A percentile compares a stretch with the other conserved stretches of the same genome.
These are phyloP conservation scores for Pterostichus niger DNA, from an alignment of 2,888 invertebrate genomes.

Conservation along the genomic window DNA sequence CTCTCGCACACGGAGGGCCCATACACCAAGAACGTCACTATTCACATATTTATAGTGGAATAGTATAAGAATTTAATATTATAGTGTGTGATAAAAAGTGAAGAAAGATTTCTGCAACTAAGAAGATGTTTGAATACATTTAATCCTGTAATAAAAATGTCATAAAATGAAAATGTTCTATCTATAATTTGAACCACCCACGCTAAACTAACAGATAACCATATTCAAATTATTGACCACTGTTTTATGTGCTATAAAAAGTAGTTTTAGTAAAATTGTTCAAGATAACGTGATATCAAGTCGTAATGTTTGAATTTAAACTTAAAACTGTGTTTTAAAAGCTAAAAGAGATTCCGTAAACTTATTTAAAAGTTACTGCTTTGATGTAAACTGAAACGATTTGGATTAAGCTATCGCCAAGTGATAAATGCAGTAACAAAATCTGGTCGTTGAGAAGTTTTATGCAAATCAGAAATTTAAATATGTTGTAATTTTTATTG, in stretches of 20 bases:
- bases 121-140: no score
- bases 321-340: conserved; percentile 1
- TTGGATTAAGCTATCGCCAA: conserved; percentile 21
- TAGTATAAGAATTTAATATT: no score
- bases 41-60: no score
- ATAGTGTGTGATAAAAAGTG: no score
- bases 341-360: conserved; percentile 12
- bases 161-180: not conserved
- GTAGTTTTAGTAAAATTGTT: conserved; percentile 21
- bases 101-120: no score
- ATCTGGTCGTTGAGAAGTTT: conserved; percentile 29
- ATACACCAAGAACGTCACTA: no score
- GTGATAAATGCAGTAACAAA: not conserved
- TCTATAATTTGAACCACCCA: conserved; percentile 21
- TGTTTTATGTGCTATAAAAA: conserved; percentile 30
- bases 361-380: not conserved
- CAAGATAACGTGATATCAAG: conserved; percentile 6
- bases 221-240: conserved; percentile 2
- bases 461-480: conserved; percentile 49
- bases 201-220: not conserved
- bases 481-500: conserved; percentile 58
- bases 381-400: not conserved
- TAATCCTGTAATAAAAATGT: no score
- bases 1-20: no score
- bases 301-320: conserved; percentile 35